Percentiles rank a stretch among this genome's conserved stretches.
These are phyloP conservation scores for Zaprionus gabonicus DNA, from an alignment of 1,140 invertebrate genomes.

Conservation along the genomic window DNA sequence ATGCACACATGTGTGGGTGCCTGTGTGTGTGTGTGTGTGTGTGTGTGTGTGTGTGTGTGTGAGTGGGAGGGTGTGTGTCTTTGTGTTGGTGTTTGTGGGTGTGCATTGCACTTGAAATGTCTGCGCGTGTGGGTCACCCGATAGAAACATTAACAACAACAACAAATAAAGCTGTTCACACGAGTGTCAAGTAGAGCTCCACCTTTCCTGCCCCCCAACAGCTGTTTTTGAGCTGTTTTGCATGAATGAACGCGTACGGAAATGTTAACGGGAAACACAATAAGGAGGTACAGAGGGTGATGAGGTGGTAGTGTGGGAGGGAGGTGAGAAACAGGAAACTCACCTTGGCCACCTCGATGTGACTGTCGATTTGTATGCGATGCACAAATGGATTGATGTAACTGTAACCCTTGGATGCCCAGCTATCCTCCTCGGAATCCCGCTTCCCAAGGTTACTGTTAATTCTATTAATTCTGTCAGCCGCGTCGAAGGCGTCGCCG, in stretches of 20 bases:
- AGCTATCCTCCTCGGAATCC: conserved; percentile 79
- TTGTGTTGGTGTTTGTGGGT: background rate
- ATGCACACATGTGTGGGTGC: background rate
- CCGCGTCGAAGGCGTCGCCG: background rate
- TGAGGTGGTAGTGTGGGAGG: too few relatives aligned
- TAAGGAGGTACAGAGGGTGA: too few relatives aligned
- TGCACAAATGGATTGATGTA: conserved; percentile 93
- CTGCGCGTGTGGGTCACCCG: conserved; percentile 11
- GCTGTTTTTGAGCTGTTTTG: conserved; percentile 34
- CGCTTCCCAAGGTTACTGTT: conserved; percentile 51
- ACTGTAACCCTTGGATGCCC: conserved; percentile 85
- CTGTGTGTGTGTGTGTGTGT: background rate
- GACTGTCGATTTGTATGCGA: conserved; percentile 91
- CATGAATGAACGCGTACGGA: conserved; percentile 51
- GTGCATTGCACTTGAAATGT: conserved; percentile 34
- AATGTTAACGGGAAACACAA: conserved; percentile 4
- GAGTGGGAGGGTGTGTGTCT: background rate
- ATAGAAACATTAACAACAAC: conserved; percentile 19
- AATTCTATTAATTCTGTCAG: conserved; percentile 4
- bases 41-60: background rate
- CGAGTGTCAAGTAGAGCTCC: background rate
- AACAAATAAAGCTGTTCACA: conserved; percentile 8
- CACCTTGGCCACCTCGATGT: conserved; percentile 94
- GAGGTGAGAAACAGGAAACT: conserved; percentile 66
- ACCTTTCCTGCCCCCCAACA: background rate